Conservation (phyloP, 1,140 invertebrate genomes). For the Eufriesea mexicana region DNA sequence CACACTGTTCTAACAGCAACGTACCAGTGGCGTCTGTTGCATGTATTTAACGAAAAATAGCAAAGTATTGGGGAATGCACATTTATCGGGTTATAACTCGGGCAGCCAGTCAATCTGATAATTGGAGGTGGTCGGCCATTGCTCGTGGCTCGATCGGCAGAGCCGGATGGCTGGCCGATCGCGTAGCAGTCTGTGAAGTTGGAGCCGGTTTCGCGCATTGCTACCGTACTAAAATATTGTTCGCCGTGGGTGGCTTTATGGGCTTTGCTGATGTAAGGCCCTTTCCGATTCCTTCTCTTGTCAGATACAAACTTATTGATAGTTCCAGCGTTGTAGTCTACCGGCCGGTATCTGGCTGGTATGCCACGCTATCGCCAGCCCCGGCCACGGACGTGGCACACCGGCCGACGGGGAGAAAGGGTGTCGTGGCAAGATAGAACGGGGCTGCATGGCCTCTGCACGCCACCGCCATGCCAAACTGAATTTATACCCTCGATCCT, state of each 20-base stretch:
- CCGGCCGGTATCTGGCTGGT: slow-evolving; percentile 40
- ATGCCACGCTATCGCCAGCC: slow-evolving; percentile 51
- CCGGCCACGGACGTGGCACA: background rate
- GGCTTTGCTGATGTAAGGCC: slow-evolving; percentile 70
- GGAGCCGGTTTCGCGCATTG: slow-evolving; percentile 74
- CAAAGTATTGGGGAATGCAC: slow-evolving; percentile 68
- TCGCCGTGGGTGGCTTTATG: slow-evolving; percentile 79
- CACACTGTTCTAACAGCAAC: too few relatives aligned
- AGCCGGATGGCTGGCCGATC: slow-evolving; percentile 41
- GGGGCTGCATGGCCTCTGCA: slow-evolving; percentile 31
- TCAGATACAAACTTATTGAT: slow-evolving; percentile 78
- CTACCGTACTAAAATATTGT: slow-evolving; percentile 80
- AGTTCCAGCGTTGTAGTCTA: slow-evolving; percentile 64
- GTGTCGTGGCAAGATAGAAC: slow-evolving; percentile 28
- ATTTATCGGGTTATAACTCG: slow-evolving; percentile 65
- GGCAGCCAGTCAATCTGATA: slow-evolving; percentile 69
- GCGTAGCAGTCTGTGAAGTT: slow-evolving; percentile 37
- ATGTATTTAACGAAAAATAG: slow-evolving; percentile 16
- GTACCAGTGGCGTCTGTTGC: too few relatives aligned
- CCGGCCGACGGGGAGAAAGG: slow-evolving; percentile 19
- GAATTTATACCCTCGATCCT: slow-evolving; percentile 59
- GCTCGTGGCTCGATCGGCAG: slow-evolving; percentile 46
- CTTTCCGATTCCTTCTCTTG: slow-evolving; percentile 74
- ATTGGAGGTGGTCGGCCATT: slow-evolving; percentile 60
- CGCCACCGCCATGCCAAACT: slow-evolving; percentile 44